These are phyloP conservation scores for Halotydeus destructor DNA, from an alignment of 1,140 invertebrate genomes.

Conservation along the genomic window DNA sequence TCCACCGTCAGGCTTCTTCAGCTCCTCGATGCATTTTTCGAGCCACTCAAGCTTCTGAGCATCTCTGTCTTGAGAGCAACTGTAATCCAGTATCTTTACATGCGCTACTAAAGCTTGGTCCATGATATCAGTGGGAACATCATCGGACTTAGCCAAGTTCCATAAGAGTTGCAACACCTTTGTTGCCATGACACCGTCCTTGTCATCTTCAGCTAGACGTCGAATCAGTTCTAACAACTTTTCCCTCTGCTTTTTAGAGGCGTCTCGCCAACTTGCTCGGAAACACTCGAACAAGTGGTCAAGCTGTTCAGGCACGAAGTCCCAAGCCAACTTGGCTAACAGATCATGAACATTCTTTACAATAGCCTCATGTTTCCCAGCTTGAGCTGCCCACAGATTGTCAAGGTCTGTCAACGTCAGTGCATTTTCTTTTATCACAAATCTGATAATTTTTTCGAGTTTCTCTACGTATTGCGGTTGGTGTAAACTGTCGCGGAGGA, in stretches of 20 bases:
- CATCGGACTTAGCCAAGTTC: constrained; percentile 87
- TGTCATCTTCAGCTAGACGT: constrained; percentile 86
- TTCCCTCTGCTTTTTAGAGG: constrained; percentile 85
- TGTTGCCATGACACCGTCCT: constrained; percentile 94
- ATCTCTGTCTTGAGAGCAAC: constrained; percentile 82
- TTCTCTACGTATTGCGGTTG: constrained; percentile 94
- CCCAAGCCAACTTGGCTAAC: constrained; percentile 88
- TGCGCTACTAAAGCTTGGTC: constrained; percentile 85
- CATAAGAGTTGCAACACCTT: constrained; percentile 87
- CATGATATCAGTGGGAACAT: constrained; percentile 91
- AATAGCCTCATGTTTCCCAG: constrained; percentile 81
- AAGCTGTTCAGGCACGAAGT: constrained; percentile 87
- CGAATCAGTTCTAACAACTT: constrained; percentile 84
- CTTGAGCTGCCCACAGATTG: constrained; percentile 85
- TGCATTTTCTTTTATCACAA: constrained; percentile 85
- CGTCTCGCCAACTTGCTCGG: constrained; percentile 81
- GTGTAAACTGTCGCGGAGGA: constrained; percentile 80
- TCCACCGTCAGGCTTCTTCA: constrained; percentile 43
- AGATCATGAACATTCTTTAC: constrained; percentile 93
- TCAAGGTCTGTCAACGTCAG: constrained; percentile 76
- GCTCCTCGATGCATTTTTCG: constrained; percentile 80
- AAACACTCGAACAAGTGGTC: constrained; percentile 96
- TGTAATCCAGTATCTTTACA: constrained; percentile 93
- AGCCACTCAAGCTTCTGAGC: constrained; percentile 88
- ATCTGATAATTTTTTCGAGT: constrained; percentile 86